These are phyloP conservation scores for Formica exsecta DNA, from an alignment of 1,140 invertebrate species.

Conservation along the genomic window DNA sequence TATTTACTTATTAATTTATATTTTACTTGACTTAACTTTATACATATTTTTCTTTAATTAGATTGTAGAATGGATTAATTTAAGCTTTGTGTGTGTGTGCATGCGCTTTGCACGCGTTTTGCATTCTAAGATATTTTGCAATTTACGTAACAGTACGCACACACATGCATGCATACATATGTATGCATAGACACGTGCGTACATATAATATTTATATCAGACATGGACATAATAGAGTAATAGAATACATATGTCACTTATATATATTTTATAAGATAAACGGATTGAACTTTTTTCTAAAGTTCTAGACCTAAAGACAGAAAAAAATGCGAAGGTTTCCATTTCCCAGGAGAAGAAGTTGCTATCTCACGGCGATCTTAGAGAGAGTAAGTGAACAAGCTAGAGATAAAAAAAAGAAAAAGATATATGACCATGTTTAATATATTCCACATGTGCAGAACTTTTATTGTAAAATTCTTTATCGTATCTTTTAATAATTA, in stretches of 20 bases:
- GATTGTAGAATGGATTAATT: no score
- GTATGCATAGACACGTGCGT: no score
- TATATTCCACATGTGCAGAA: slow-evolving; percentile 1
- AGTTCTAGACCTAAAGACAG: not conserved
- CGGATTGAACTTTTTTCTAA: slow-evolving; percentile 36
- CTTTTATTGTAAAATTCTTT: not conserved
- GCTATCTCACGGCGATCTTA: not conserved
- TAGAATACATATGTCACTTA: not conserved
- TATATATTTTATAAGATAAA: slow-evolving; percentile 36
- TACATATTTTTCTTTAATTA: not conserved
- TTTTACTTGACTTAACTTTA: not conserved
- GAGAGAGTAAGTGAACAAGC: slow-evolving; percentile 11
- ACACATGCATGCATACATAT: not conserved
- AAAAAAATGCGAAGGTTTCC: slow-evolving; percentile 10
- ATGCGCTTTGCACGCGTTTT: not conserved
- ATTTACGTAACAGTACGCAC: not conserved
- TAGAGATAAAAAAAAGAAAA: not conserved
- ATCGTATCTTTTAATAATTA: not conserved
- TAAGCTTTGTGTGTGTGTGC: no score
- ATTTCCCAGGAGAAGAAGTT: not conserved
- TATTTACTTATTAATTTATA: not conserved
- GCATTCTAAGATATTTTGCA: not conserved
- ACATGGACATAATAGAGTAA: not conserved
- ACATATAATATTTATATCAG: not conserved
- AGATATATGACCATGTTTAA: slow-evolving; percentile 20